Percentiles rank a stretch among this genome's conserved stretches.
Conservation (phyloP, 2,888 invertebrate genomes). For the Neoaliturus tenellus region DNA sequence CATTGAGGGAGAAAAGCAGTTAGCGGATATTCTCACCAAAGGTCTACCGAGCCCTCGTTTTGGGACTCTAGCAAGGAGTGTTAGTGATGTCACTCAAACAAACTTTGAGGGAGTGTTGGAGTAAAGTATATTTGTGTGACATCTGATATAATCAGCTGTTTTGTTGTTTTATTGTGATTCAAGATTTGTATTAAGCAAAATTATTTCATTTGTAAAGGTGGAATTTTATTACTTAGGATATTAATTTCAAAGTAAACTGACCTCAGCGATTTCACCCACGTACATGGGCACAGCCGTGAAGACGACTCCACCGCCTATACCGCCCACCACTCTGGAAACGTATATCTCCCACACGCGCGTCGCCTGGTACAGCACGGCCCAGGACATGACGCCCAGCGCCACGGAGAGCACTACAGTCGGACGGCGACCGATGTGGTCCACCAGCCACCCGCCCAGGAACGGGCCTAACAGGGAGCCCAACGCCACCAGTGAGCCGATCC, state of each 20-base stretch:
- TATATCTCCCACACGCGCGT: conserved; percentile 52
- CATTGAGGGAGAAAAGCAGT: too few relatives aligned
- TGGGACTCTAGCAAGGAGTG: too few relatives aligned
- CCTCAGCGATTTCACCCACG: conserved; percentile 89
- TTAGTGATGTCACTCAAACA: too few relatives aligned
- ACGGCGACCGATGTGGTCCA: conserved; percentile 78
- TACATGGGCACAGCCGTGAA: conserved; percentile 80
- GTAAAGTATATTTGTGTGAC: too few relatives aligned
- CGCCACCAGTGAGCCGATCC: conserved; percentile 84
- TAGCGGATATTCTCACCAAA: too few relatives aligned
- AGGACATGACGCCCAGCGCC: conserved; percentile 20
- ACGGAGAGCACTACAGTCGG: conserved; percentile 13
- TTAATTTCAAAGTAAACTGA: conserved; percentile 67
- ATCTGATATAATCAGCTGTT: too few relatives aligned
- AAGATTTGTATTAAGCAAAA: too few relatives aligned
- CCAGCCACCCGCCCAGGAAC: conserved; percentile 76
- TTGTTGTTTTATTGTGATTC: too few relatives aligned
- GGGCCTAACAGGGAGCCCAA: conserved; percentile 77
- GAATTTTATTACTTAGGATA: too few relatives aligned
- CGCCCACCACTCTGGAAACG: conserved; percentile 78
- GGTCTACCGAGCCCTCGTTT: too few relatives aligned
- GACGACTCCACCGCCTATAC: conserved; percentile 82
- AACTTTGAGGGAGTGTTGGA: too few relatives aligned
- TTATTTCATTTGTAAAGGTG: too few relatives aligned
- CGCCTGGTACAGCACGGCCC: conserved; percentile 21